These are phyloP conservation scores for Phymorhynchus buccinoides DNA, from an alignment of 1,140 invertebrate species.

Conservation along the genomic window DNA sequence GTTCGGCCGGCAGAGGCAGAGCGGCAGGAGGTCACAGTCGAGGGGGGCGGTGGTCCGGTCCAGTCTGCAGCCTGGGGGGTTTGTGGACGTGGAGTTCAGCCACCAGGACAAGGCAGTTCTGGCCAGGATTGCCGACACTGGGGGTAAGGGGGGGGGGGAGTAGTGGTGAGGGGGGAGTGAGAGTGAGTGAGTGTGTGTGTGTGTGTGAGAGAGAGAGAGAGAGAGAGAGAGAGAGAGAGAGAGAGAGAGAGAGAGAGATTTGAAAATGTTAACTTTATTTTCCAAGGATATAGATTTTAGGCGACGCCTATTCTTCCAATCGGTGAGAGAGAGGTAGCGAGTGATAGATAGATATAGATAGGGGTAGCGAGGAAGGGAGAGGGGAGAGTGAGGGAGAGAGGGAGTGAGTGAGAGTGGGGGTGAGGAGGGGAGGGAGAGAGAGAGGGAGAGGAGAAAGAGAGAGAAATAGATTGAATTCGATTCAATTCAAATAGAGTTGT, in stretches of 20 bases:
- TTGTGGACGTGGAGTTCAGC: constrained; percentile 36
- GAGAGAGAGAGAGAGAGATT: too few relatives aligned
- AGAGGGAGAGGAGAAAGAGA: too few relatives aligned
- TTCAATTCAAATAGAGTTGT: too few relatives aligned
- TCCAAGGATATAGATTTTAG: too few relatives aligned
- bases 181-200: constrained; percentile 22
- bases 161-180: neutral
- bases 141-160: neutral
- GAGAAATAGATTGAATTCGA: too few relatives aligned
- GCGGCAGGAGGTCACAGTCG: neutral
- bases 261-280: neutral
- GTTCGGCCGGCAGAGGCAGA: neutral
- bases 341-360: too few relatives aligned
- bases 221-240: neutral
- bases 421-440: too few relatives aligned
- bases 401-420: too few relatives aligned
- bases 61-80: constrained; percentile 32
- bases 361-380: too few relatives aligned
- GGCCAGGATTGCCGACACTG: constrained; percentile 36
- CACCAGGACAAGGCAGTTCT: constrained; percentile 22
- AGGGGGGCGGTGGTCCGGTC: neutral
- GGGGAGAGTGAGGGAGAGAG: too few relatives aligned
- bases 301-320: too few relatives aligned
- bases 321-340: too few relatives aligned
- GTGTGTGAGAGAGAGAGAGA: constrained; percentile 15